Evolutionary conservation across 2,113 vertebrate genomes (phyloP).

Genomic region (Capreolus pygargus): DNA sequence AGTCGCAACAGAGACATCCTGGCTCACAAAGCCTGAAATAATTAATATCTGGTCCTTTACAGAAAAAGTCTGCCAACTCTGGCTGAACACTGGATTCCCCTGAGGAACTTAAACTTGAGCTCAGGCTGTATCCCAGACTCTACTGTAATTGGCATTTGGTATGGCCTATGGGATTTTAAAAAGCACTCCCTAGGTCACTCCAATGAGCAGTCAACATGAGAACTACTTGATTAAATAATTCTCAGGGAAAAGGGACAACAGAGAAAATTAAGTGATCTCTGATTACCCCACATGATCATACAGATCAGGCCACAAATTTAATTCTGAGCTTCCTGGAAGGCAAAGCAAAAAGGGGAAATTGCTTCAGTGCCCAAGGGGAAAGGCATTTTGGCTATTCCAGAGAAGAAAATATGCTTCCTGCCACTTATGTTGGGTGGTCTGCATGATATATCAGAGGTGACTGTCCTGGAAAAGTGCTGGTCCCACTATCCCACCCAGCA

Average conservation of each 20-base stretch:
- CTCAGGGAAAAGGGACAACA: not conserved
- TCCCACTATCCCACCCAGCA: not conserved
- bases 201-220: not conserved
- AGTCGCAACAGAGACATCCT: not conserved
- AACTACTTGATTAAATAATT: not conserved
- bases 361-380: not conserved
- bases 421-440: not conserved
- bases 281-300: not conserved
- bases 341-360: not conserved
- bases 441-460: not conserved
- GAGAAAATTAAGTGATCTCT: not conserved
- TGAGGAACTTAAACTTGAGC: not conserved
- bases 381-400: not conserved
- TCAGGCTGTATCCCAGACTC: not conserved
- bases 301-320: not conserved
- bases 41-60: not conserved
- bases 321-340: not conserved
- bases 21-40: not conserved
- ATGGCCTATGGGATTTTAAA: not conserved
- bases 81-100: not conserved
- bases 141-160: not conserved
- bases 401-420: not conserved
- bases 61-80: not conserved
- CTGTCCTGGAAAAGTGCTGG: not conserved
- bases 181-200: not conserved